Conservation (phyloP, 2,113 vertebrate species). For the Melierax canorus region DNA sequence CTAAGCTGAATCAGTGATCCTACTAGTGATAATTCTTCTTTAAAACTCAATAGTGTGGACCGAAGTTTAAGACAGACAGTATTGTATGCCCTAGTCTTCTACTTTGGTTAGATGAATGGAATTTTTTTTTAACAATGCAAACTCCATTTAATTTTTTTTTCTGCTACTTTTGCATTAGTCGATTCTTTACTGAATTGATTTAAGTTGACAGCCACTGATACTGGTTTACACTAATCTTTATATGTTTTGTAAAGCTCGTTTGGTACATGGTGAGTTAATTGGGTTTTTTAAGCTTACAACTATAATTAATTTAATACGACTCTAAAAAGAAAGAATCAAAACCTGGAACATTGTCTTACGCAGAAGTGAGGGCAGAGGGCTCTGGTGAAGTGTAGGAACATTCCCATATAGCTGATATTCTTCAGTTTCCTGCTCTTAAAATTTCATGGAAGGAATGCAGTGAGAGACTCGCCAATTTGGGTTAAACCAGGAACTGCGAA, state of each 20-base stretch:
- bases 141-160: neutral
- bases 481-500: slow-evolving; percentile 1
- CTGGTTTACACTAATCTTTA: neutral
- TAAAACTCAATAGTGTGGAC: neutral
- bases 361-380: neutral
- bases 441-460: slow-evolving; percentile 46
- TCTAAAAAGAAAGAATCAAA: neutral
- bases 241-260: neutral
- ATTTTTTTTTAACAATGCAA: neutral
- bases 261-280: neutral
- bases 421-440: slow-evolving; percentile 7
- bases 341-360: neutral
- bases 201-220: neutral
- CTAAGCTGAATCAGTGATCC: neutral
- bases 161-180: neutral
- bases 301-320: neutral
- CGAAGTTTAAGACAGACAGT: neutral
- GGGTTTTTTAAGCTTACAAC: neutral
- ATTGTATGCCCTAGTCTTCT: neutral
- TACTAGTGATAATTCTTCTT: neutral
- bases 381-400: neutral
- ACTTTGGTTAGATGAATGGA: neutral
- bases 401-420: neutral
- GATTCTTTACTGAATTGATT: neutral
- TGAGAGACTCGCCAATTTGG: neutral